Conservation (phyloP, 2,113 vertebrate species). For the Ceyx melanurus region DNA sequence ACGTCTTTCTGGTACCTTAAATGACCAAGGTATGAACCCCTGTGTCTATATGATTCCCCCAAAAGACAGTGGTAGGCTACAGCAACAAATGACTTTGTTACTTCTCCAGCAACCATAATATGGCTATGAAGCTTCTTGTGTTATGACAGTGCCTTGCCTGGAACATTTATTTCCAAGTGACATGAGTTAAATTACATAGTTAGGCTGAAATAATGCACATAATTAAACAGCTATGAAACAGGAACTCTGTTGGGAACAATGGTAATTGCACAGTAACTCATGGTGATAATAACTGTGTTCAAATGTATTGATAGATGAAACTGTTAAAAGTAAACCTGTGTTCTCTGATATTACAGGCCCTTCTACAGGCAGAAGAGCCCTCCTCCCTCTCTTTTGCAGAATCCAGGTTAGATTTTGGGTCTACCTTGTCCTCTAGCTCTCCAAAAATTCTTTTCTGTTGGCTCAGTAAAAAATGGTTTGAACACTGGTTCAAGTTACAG, state of each 20-base stretch:
- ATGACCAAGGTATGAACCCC: background rate
- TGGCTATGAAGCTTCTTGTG: background rate
- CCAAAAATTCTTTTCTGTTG: background rate
- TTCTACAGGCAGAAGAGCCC: background rate
- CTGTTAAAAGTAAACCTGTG: background rate
- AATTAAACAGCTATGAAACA: constrained; percentile 30
- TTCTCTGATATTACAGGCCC: background rate
- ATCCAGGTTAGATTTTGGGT: background rate
- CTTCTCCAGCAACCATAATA: background rate
- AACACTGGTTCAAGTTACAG: background rate
- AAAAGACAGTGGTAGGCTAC: background rate
- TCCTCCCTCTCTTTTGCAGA: background rate
- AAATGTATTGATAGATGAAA: background rate
- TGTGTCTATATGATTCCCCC: background rate
- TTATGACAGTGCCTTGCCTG: background rate
- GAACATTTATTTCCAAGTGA: constrained; percentile 21
- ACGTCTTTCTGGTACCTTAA: background rate
- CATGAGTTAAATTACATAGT: background rate
- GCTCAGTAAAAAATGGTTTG: background rate
- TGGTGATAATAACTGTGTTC: constrained; percentile 29
- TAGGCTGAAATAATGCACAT: constrained; percentile 9
- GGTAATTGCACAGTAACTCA: constrained; percentile 20
- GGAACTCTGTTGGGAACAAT: background rate
- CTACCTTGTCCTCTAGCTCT: background rate
- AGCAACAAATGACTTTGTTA: background rate